Evolutionary conservation across 2,113 vertebrate genomes (phyloP).

Genomic region (Sylvia atricapilla): DNA sequence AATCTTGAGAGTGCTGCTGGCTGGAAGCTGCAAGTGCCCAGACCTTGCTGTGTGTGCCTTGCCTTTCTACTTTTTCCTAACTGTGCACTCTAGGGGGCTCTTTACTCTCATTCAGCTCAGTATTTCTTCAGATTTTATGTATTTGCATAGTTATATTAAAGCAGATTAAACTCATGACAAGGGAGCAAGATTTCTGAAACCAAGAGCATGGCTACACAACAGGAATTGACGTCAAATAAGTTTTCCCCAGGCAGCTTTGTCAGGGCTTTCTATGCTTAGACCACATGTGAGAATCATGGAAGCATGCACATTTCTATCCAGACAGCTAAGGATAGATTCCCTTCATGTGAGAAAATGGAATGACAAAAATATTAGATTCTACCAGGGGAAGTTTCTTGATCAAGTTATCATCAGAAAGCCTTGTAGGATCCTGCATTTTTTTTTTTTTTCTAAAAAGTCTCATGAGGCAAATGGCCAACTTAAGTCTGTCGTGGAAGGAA

Average conservation of each 20-base stretch:
- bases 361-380: neutral
- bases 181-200: neutral
- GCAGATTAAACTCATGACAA: neutral
- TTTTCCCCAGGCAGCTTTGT: neutral
- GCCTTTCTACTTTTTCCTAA: neutral
- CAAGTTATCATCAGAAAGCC: neutral
- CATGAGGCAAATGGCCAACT: neutral
- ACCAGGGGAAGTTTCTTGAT: neutral
- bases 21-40: neutral
- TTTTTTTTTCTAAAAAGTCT: neutral
- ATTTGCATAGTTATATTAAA: neutral
- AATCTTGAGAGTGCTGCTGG: neutral
- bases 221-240: neutral
- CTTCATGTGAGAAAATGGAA: neutral
- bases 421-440: neutral
- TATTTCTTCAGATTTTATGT: neutral
- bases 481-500: neutral
- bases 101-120: neutral
- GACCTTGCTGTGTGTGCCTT: neutral
- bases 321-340: neutral
- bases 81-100: neutral
- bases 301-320: accelerated
- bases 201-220: neutral
- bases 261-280: neutral
- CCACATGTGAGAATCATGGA: neutral